Base-by-base conservation (phyloP, 2,797 vertebrate species). In the Darevskia mixta region DNA sequence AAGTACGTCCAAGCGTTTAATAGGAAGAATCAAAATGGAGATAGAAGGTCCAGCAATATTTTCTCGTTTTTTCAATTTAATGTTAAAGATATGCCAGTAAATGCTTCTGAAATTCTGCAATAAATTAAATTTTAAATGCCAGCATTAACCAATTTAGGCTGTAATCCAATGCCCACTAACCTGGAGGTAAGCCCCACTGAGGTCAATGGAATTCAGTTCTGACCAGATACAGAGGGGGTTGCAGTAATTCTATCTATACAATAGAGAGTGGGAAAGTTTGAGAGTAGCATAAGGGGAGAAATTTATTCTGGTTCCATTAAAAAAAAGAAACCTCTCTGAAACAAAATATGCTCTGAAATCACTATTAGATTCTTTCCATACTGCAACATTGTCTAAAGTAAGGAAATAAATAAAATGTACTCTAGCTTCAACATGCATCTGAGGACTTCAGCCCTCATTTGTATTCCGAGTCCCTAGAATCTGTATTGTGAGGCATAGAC, bases 41-140 rank as follows among this genome's bases (percentile, higher is more conserved):
- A 73, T 87, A 45, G 69, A 86, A 75, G 55, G 11, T 66, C 55
- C 15, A 35, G 69, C 41, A 82, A 76, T 84, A 72, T 88, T 67
- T 82, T 71, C 75, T 71, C 29, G 32, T 83, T 79, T 71, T 55
- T 43, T 49, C 75, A 73, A 76, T 77, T 72, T 66, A 76, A 23
- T 87, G 64, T 76, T 82, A 76, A 75, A 66, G 41, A 8, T 18
- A 29, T 66, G 23, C 71, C 23, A 82, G 11, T 80, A 45, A 66
- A 82, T 43, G n/a, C 4, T 45, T 66, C n/a, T 87, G 45, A 64
- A 71, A 23, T 55, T 87, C 55, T 82, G 58, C 41, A 71, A 43
- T 15, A 25, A 67, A 80, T 75, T 64, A 67, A 27, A 17, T 17
- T 82, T 82, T 82, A 67, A 67, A 66, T 8, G 25, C 32, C 29